These are phyloP conservation scores for Parus major DNA, from an alignment of 2,113 vertebrate genomes.

Conservation along the genomic window DNA sequence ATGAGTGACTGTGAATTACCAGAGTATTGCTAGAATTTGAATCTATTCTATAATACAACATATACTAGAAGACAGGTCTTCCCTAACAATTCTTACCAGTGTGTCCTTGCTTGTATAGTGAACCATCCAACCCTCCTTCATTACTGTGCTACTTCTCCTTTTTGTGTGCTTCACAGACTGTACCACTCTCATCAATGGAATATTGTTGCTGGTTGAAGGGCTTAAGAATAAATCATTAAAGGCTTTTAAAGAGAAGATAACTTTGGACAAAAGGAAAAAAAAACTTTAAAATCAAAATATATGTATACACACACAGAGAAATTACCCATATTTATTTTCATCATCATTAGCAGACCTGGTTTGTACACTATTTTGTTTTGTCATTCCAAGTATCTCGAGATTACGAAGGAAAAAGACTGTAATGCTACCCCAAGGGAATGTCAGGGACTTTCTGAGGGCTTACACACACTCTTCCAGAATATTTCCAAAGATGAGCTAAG, in stretches of 20 bases:
- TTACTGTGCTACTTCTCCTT: conserved; percentile 91
- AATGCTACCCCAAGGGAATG: background rate
- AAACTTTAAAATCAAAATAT: background rate
- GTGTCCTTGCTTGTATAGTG: conserved; percentile 95
- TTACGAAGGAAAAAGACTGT: background rate
- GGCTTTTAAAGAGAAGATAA: conserved; percentile 22
- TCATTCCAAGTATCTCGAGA: background rate
- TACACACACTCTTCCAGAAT: background rate
- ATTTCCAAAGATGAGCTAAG: background rate
- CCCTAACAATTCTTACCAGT: conserved; percentile 77
- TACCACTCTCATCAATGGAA: conserved; percentile 95
- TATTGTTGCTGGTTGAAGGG: conserved; percentile 96
- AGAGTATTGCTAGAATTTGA: background rate
- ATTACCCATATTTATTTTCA: background rate
- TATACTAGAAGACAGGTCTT: background rate
- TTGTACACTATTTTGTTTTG: background rate
- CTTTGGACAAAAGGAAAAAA: background rate
- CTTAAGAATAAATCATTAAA: conserved; percentile 71
- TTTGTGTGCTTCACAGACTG: conserved; percentile 96
- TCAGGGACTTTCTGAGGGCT: background rate
- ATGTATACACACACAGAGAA: background rate
- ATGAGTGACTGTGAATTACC: background rate
- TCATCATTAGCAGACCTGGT: background rate
- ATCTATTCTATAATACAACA: background rate
- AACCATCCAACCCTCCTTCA: conserved; percentile 98